These are phyloP conservation scores for Ylistrum balloti DNA, from an alignment of 1,140 invertebrate species.

Conservation along the genomic window DNA sequence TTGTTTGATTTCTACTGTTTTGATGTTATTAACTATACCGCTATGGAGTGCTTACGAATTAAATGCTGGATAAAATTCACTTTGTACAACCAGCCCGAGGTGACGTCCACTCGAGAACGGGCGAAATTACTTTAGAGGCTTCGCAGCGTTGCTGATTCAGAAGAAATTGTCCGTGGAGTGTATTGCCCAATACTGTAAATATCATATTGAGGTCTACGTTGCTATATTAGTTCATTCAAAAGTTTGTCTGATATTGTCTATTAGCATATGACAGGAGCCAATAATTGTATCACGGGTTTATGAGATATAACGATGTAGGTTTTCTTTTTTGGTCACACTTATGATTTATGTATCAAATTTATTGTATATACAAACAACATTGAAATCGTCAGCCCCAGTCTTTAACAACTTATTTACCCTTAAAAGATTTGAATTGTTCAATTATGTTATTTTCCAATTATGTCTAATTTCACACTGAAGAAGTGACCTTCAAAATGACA, in stretches of 20 bases:
- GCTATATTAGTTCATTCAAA: neutral
- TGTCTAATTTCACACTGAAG: too few relatives aligned
- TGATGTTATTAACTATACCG: neutral
- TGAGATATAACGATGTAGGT: neutral
- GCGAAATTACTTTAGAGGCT: constrained; percentile 31
- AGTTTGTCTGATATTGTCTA: neutral
- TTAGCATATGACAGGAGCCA: neutral
- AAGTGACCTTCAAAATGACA: too few relatives aligned
- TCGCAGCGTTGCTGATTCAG: neutral
- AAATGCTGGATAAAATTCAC: constrained; percentile 27
- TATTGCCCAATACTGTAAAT: constrained; percentile 21
- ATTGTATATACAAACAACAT: too few relatives aligned
- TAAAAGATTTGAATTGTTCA: too few relatives aligned
- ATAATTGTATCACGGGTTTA: neutral
- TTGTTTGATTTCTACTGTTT: constrained; percentile 24
- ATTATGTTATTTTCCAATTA: too few relatives aligned
- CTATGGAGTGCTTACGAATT: constrained; percentile 8
- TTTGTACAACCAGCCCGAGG: constrained; percentile 1
- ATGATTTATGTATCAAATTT: neutral
- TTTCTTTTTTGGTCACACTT: neutral
- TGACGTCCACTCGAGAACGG: neutral
- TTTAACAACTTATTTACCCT: too few relatives aligned
- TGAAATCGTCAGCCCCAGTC: too few relatives aligned
- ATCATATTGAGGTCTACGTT: neutral
- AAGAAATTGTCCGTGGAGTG: neutral